Percentiles rank a stretch among this genome's conserved stretches.
Evolutionary conservation across 2,888 invertebrate genomes (phyloP).

Genomic region (Osmoderma eremita): DNA sequence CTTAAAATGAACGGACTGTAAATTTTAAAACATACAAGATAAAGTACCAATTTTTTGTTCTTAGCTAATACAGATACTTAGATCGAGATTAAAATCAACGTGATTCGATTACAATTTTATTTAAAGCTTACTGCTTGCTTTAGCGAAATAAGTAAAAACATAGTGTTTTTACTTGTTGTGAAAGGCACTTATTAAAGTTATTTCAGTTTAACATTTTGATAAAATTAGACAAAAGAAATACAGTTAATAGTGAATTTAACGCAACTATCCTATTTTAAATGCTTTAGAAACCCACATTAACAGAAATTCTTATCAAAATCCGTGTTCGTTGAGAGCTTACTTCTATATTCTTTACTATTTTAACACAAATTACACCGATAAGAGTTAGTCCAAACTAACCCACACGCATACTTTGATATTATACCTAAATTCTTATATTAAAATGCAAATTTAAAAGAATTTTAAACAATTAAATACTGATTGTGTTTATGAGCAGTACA

Average conservation of each 20-base stretch:
- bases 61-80: no score
- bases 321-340: background rate
- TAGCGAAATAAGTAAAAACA: background rate
- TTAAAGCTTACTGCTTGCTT: background rate
- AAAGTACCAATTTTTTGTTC: no score
- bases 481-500: slow-evolving; percentile 38
- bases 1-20: no score
- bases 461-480: slow-evolving; percentile 37
- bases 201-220: no score
- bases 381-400: slow-evolving; percentile 20
- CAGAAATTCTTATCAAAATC: background rate
- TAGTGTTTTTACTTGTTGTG: background rate
- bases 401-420: slow-evolving; percentile 2
- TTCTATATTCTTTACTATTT: background rate
- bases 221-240: no score
- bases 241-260: no score
- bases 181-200: slow-evolving; percentile 24
- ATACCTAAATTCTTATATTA: slow-evolving; percentile 11
- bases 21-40: no score
- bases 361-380: no score
- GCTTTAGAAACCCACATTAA: no score
- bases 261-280: no score
- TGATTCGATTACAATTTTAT: no score
- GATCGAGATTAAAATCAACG: no score
- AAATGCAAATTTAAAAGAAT: slow-evolving; percentile 30